These are phyloP conservation scores for Tor tambroides DNA, from an alignment of 2,113 vertebrate genomes.

Conservation along the genomic window DNA sequence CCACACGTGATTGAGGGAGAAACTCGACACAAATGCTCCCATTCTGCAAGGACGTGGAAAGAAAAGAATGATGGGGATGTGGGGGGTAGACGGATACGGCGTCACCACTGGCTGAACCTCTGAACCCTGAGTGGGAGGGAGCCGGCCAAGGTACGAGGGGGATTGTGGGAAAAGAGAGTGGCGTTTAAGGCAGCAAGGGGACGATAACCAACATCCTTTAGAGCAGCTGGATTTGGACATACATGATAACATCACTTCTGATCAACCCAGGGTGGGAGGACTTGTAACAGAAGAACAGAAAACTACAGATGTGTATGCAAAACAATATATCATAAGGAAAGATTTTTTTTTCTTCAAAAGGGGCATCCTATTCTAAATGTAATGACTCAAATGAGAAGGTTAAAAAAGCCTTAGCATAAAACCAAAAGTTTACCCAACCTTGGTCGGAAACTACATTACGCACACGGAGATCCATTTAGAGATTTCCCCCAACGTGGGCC, in stretches of 20 bases:
- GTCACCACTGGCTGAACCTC: conserved; percentile 44
- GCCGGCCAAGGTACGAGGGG: not conserved
- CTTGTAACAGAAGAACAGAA: not conserved
- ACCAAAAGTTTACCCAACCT: conserved; percentile 30
- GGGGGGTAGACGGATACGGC: conserved; percentile 28
- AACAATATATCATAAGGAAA: not conserved
- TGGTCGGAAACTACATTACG: conserved; percentile 48
- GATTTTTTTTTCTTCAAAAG: not conserved
- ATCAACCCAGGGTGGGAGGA: conserved; percentile 13
- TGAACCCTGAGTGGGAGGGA: conserved; percentile 21
- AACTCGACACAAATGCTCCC: conserved; percentile 53
- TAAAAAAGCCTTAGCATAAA: conserved; percentile 15
- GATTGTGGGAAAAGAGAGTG: conserved; percentile 12
- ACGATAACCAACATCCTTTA: conserved; percentile 45
- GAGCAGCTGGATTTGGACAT: conserved; percentile 39
- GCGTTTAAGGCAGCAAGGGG: not conserved
- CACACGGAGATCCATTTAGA: conserved; percentile 32
- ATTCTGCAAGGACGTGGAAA: conserved; percentile 50
- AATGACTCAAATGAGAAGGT: not conserved
- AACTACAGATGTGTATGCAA: not conserved
- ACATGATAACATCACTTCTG: conserved; percentile 36
- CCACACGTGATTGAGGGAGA: conserved; percentile 61
- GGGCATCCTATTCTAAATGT: not conserved
- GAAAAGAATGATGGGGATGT: conserved; percentile 31
- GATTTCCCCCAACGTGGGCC: conserved; percentile 25